Conservation (phyloP, 2,113 vertebrate species). For the Grantiella picta region DNA sequence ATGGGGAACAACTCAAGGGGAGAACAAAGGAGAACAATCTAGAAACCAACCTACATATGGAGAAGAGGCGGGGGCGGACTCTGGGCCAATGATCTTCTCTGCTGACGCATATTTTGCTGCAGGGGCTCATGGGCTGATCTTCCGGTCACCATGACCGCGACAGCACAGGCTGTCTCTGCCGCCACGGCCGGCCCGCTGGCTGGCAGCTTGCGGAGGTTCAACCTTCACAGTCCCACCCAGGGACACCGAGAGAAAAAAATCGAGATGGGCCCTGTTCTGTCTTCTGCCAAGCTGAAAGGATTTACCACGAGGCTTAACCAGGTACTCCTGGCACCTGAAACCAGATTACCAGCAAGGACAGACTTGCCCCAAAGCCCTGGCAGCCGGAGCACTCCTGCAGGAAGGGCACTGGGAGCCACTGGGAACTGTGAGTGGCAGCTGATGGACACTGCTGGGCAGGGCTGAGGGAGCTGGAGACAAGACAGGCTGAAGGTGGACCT, state of each 20-base stretch:
- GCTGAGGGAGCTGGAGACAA: not conserved
- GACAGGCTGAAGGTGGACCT: not conserved
- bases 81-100: no score
- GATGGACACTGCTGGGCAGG: not conserved
- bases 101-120: no score
- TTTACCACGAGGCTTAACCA: not conserved
- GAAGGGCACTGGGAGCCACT: not conserved
- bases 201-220: no score
- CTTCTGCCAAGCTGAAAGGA: not conserved
- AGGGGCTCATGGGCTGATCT: no score
- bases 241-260: rapidly evolving
- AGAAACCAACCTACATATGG: no score
- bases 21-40: no score
- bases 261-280: not conserved
- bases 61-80: no score
- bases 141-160: no score
- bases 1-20: no score
- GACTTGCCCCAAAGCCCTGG: rapidly evolving
- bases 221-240: rapidly evolving
- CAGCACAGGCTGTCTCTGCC: no score
- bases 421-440: rapidly evolving
- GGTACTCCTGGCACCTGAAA: not conserved
- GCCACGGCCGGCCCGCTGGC: no score
- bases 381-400: not conserved
- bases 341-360: rapidly evolving